A percentile compares a stretch with the other conserved stretches of the same genome.
Conservation (phyloP, 2,888 invertebrate genomes). For the Panzeria rudis region DNA sequence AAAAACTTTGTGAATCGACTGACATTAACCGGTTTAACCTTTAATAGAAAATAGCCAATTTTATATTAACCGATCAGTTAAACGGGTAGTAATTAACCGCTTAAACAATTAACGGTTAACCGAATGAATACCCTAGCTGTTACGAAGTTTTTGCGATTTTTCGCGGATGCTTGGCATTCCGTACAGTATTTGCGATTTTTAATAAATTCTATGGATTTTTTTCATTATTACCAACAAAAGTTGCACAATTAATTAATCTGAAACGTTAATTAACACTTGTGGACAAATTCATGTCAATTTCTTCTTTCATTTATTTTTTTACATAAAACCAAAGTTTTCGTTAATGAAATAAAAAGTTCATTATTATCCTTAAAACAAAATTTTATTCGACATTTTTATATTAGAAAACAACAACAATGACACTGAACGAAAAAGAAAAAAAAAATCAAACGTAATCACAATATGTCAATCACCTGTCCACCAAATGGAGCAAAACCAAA, state of each 20-base stretch:
- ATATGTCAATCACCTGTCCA: conserved; percentile 69
- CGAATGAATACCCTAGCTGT: no score
- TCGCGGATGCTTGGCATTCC: no score
- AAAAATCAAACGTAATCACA: conserved; percentile 55
- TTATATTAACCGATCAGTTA: no score
- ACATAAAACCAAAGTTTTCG: background rate
- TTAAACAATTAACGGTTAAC: no score
- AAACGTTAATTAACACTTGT: conserved; percentile 26
- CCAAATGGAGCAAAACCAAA: conserved; percentile 52
- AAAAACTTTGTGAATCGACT: no score
- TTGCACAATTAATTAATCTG: conserved; percentile 25
- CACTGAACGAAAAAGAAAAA: background rate
- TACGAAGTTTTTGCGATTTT: no score
- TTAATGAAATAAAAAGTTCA: conserved; percentile 51
- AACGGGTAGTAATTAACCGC: no score
- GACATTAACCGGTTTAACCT: no score
- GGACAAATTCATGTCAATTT: conserved; percentile 1
- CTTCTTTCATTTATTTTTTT: conserved; percentile 1
- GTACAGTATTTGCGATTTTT: no score
- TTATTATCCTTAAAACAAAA: conserved; percentile 35
- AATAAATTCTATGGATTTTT: no score
- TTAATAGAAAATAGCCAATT: no score
- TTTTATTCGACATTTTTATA: conserved; percentile 9
- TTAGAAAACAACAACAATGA: conserved; percentile 20
- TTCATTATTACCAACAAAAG: no score